Base-by-base conservation (phyloP, 2,113 vertebrate species). In the Poeciliopsis prolifica region DNA sequence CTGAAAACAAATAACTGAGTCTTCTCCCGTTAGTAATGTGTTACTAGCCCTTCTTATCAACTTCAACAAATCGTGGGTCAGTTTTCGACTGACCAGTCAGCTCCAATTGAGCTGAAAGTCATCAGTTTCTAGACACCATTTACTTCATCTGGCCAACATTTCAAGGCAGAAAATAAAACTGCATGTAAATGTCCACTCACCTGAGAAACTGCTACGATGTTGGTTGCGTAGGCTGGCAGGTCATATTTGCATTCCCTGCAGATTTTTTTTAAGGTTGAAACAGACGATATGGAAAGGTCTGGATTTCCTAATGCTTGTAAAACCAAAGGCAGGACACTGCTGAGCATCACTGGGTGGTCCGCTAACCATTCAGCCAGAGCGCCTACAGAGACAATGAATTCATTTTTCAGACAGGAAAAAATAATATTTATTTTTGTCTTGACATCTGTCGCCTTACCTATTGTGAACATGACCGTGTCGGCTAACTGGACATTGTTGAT, bases 401-500 rank as follows among this genome's bases (percentile, higher is more conserved):
- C 71, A 75, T 37, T 37, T 37, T 37, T 37, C 30, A 69, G 7
- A 29, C 35, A 61, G 5, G 28, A 19, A 48, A 48, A 48, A 17
- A 48, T 0, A 19, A 48, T 48, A 1, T 44, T 0, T 44, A 44
- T 44, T 44, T 44, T 44, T 5, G 17, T 19, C 44, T 19, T 48
- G 44, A 48, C 44, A 2, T 15, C 9, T 22, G 10, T 66, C 71
- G 71, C 92, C 26, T 42, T 44, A 99, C 98, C 98, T 0, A 99
- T 99, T n/a, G 98, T 99, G 93, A 99, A 99, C 98, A 99, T 99
- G 89, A 99, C 97, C 0, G 98, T 99, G 89, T 99, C 98, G 0
- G 98, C 98, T 31, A 99, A 96, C 86, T 99, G 98, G 80, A 99
- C 96, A 0, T 99, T 99, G 95, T 96, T 98, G 94, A 99, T 98